These are phyloP conservation scores for Eupeodes latifasciatus DNA, from an alignment of 2,888 invertebrate species.

Conservation along the genomic window DNA sequence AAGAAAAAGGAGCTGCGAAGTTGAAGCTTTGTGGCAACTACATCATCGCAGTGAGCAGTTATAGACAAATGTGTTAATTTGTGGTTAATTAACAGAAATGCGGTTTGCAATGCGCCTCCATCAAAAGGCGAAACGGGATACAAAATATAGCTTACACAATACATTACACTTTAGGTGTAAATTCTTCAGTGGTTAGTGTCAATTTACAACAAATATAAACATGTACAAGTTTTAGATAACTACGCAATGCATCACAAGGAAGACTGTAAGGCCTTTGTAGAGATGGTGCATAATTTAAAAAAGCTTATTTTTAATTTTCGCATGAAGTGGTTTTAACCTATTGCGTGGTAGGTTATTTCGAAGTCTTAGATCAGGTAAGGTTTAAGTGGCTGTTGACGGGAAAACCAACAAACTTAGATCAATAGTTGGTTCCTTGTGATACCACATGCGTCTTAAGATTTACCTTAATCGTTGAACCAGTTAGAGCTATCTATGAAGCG, in stretches of 20 bases:
- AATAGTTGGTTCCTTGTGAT: no score
- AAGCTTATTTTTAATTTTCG: neutral
- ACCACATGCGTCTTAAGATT: no score
- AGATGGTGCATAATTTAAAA: neutral
- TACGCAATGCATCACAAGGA: neutral
- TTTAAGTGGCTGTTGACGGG: no score
- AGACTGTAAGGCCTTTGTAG: neutral
- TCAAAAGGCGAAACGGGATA: constrained; percentile 56
- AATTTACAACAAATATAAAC: constrained; percentile 32
- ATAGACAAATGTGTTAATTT: constrained; percentile 71
- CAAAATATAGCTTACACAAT: constrained; percentile 46
- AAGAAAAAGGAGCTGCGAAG: constrained; percentile 47
- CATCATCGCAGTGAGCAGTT: constrained; percentile 31
- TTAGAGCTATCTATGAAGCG: no score
- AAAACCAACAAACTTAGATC: no score
- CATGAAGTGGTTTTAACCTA: no score
- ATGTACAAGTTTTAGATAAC: neutral
- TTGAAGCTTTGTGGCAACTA: constrained; percentile 37
- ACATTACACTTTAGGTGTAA: constrained; percentile 60
- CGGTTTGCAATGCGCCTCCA: constrained; percentile 55
- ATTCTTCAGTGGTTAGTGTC: constrained; percentile 62
- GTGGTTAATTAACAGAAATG: constrained; percentile 74
- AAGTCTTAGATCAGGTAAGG: no score
- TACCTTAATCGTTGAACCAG: no score
- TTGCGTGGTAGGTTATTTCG: no score